A percentile compares a stretch with the other conserved stretches of the same genome.
These are phyloP conservation scores for Aphelenchoides fujianensis DNA, from an alignment of 1,140 invertebrate genomes.

Conservation along the genomic window DNA sequence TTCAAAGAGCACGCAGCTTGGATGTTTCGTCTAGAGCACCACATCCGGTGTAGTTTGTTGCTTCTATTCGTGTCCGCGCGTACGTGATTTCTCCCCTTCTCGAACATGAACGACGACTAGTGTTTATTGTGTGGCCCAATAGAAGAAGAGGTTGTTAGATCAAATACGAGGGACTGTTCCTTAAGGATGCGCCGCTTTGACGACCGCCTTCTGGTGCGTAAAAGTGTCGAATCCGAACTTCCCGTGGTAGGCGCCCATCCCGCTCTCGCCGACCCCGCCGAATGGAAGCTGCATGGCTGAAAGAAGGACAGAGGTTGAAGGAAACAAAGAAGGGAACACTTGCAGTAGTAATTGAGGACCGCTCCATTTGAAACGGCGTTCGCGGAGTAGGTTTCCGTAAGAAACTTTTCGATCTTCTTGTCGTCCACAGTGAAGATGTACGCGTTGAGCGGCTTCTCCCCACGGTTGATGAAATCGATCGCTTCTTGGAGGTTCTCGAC, in stretches of 20 bases:
- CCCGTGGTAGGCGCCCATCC: slow-evolving; percentile 89
- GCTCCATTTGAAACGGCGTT: slow-evolving; percentile 83
- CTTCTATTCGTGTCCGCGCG: too few species aligned
- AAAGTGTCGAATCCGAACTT: slow-evolving; percentile 87
- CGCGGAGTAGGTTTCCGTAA: slow-evolving; percentile 74
- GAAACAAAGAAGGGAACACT: too few species aligned
- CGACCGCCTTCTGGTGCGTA: slow-evolving; percentile 80
- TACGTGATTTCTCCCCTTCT: too few species aligned
- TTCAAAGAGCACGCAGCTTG: too few species aligned
- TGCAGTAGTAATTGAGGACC: slow-evolving; percentile 71
- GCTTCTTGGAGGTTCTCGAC: slow-evolving; percentile 42
- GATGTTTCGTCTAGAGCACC: too few species aligned
- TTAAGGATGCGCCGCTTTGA: too few species aligned
- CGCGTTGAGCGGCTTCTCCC: slow-evolving; percentile 45
- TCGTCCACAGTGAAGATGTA: slow-evolving; percentile 47
- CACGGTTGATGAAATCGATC: slow-evolving; percentile 47
- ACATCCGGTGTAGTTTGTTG: too few species aligned
- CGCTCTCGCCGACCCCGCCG: slow-evolving; percentile 74
- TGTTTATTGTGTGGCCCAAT: too few species aligned
- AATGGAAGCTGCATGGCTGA: slow-evolving; percentile 63
- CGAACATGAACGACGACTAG: too few species aligned
- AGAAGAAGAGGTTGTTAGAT: too few species aligned
- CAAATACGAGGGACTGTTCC: too few species aligned
- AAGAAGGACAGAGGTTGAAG: slow-evolving; percentile 64
- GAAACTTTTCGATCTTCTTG: slow-evolving; percentile 39